Evolutionary conservation across 2,888 invertebrate genomes (phyloP).

Genomic region (Meteorus cinctellus): DNA sequence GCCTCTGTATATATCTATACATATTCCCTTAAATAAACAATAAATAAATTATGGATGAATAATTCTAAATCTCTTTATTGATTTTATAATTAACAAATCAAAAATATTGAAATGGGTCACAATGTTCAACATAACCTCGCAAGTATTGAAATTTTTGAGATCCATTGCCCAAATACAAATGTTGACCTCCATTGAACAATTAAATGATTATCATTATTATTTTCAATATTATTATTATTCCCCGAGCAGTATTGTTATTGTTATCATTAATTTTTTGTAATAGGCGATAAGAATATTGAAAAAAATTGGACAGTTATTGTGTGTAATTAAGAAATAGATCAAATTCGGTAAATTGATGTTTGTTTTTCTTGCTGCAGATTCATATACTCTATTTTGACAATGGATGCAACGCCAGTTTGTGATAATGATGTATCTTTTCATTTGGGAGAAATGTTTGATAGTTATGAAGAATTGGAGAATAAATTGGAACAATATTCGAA

Average conservation of each 20-base stretch:
- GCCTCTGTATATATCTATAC: constrained; percentile 1
- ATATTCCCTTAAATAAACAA: background rate
- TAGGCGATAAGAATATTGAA: too few relatives aligned
- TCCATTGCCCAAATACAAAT: background rate
- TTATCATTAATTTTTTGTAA: too few relatives aligned
- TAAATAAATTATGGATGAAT: background rate
- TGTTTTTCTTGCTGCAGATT: constrained; percentile 22
- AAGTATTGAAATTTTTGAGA: background rate
- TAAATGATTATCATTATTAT: background rate
- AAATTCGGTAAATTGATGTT: too few relatives aligned
- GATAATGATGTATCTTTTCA: constrained; percentile 68
- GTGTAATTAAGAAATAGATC: too few relatives aligned
- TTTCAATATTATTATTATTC: background rate
- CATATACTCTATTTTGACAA: constrained; percentile 44
- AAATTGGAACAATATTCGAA: constrained; percentile 70
- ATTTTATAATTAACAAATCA: constrained; percentile 12
- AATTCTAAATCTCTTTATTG: background rate
- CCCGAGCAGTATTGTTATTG: background rate
- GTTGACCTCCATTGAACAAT: background rate
- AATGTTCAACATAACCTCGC: background rate
- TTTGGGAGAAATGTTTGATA: constrained; percentile 72
- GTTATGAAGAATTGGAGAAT: constrained; percentile 70
- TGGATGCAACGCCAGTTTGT: constrained; percentile 56
- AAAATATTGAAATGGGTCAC: background rate
- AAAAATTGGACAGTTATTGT: too few relatives aligned